These are phyloP conservation scores for Periparus ater DNA, from an alignment of 2,797 vertebrate species.

Conservation along the genomic window DNA sequence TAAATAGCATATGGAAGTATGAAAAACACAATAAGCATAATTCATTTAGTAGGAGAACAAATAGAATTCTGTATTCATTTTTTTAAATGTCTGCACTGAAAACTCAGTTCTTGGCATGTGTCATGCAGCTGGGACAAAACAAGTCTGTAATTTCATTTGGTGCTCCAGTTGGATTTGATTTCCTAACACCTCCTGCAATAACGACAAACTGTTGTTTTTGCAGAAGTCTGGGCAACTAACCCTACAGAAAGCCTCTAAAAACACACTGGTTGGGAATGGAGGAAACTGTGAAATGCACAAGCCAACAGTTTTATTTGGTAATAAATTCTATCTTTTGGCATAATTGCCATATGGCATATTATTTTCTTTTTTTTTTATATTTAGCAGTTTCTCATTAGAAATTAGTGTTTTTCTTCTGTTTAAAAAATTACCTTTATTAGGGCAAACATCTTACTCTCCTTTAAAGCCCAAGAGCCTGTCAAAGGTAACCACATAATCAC, in stretches of 20 bases:
- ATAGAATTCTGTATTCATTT: conserved; percentile 36
- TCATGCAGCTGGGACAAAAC: conserved; percentile 19
- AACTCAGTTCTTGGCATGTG: conserved; percentile 37
- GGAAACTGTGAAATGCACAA: conserved; percentile 70
- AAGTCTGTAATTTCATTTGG: conserved; percentile 23
- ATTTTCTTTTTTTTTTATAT: background rate
- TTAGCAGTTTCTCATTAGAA: conserved; percentile 53
- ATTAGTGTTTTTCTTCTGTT: conserved; percentile 6
- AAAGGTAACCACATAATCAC: background rate
- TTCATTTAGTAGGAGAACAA: background rate
- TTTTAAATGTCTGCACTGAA: conserved; percentile 17
- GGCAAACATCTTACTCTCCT: background rate
- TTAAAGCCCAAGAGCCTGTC: background rate
- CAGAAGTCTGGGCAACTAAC: conserved; percentile 57
- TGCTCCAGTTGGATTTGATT: conserved; percentile 56
- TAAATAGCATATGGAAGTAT: background rate
- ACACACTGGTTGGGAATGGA: conserved; percentile 40
- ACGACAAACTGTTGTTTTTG: conserved; percentile 50
- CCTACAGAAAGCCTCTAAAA: conserved; percentile 59
- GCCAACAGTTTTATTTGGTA: conserved; percentile 71
- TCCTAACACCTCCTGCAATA: conserved; percentile 58
- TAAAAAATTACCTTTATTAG: background rate
- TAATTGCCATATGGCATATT: conserved; percentile 66
- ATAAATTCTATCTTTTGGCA: conserved; percentile 68
- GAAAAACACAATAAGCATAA: conserved; percentile 3